A percentile compares a stretch with the other conserved stretches of the same genome.
Evolutionary conservation across 1,140 invertebrate species (phyloP).

Genomic region (Ips nitidus): DNA sequence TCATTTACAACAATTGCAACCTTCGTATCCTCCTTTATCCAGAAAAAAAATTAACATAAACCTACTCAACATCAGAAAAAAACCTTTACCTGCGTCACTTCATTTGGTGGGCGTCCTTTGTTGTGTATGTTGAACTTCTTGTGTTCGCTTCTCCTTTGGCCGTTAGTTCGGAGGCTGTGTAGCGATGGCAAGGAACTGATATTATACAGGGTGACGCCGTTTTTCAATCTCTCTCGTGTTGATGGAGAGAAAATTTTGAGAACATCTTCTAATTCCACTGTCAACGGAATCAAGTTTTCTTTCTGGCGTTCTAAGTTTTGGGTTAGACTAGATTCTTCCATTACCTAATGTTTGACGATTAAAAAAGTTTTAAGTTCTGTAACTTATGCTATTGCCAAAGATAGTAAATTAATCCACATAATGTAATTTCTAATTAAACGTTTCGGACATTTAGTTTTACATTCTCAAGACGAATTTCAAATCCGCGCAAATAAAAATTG

Average conservation of each 20-base stretch:
- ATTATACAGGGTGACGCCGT: conserved; percentile 37
- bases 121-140: not conserved
- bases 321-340: not conserved
- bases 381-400: not conserved
- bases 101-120: not conserved
- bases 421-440: too few relatives aligned
- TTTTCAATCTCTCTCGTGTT: conserved; percentile 33
- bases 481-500: too few relatives aligned
- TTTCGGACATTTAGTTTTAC: too few relatives aligned
- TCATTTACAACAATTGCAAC: conserved; percentile 38
- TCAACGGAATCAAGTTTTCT: conserved; percentile 32
- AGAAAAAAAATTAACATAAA: too few relatives aligned
- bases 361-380: conserved; percentile 7
- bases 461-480: too few relatives aligned
- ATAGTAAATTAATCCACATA: not conserved
- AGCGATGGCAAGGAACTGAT: conserved; percentile 25
- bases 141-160: not conserved
- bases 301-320: conserved; percentile 24
- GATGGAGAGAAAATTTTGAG: conserved; percentile 34
- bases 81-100: too few relatives aligned
- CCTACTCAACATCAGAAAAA: too few relatives aligned
- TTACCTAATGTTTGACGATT: too few relatives aligned
- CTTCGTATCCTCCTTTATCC: not conserved
- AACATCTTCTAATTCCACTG: conserved; percentile 36
- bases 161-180: not conserved